Evolutionary conservation across 2,888 invertebrate species (phyloP).

Genomic region (Lepidocyrtoides sp.): DNA sequence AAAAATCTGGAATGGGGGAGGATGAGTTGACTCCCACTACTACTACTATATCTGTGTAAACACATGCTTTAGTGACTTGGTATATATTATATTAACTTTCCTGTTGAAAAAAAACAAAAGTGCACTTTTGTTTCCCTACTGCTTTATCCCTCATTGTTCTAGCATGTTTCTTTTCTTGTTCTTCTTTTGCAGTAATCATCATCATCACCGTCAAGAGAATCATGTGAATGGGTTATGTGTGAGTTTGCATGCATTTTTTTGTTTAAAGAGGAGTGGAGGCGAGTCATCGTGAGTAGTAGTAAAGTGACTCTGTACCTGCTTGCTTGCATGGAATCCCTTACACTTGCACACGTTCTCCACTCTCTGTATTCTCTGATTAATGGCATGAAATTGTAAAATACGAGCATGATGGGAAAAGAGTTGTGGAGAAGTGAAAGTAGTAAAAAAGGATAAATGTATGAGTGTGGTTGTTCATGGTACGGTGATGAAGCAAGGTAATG

Average conservation of each 20-base stretch:
- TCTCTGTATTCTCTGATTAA: constrained; percentile 35
- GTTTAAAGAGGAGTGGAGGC: neutral
- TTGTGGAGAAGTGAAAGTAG: neutral
- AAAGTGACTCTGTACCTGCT: too few species aligned
- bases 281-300: too few species aligned
- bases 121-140: constrained; percentile 29
- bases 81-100: neutral
- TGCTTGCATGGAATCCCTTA: neutral
- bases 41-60: neutral
- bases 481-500: neutral
- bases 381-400: constrained; percentile 42
- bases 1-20: too few species aligned
- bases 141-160: neutral
- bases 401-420: constrained; percentile 17
- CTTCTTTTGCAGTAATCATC: neutral
- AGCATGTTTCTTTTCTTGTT: neutral
- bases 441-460: neutral
- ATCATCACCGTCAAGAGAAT: neutral
- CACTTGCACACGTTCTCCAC: neutral
- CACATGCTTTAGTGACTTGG: neutral
- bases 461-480: neutral
- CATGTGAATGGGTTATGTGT: constrained; percentile 5
- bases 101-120: constrained; percentile 31
- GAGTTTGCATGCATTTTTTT: constrained; percentile 1
- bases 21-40: neutral